phyloP scores from a whole-genome alignment of 2,113 vertebrate genomes.

The Xerus inauris region DNA sequence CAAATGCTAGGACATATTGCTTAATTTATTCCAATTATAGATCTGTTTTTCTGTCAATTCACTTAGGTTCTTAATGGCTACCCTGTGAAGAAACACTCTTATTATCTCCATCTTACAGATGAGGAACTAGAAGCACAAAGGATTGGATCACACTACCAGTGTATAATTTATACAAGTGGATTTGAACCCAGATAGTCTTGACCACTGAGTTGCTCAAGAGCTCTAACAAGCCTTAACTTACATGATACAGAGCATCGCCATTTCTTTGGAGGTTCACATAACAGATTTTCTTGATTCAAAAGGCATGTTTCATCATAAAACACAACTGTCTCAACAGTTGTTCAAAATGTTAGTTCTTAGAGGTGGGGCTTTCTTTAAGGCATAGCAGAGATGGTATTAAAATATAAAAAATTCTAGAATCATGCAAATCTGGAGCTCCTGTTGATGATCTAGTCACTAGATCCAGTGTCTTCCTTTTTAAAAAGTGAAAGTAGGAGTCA shows the following conservation, averaged over 20 bases:
- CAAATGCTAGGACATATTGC: neutral
- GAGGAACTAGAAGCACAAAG: neutral
- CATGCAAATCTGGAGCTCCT: neutral
- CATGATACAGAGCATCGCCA: neutral
- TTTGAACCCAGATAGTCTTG: neutral
- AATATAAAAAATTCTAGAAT: neutral
- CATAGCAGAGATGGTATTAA: neutral
- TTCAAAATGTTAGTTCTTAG: neutral
- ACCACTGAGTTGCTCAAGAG: neutral
- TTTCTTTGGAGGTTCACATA: conserved; percentile 8
- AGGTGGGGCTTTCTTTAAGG: neutral
- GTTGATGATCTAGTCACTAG: neutral
- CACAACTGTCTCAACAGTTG: neutral
- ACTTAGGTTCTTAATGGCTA: neutral
- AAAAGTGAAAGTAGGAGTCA: conserved; percentile 42
- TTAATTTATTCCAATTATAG: neutral
- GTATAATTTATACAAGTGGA: neutral
- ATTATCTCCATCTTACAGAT: neutral
- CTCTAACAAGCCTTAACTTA: neutral
- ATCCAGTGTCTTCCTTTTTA: neutral
- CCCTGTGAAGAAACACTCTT: neutral
- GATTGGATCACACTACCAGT: neutral
- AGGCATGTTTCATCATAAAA: neutral
- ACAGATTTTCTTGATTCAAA: neutral
- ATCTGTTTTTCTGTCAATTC: neutral